Percentiles rank a stretch among this genome's conserved stretches.
Conservation (phyloP, 2,888 invertebrate genomes). For the Agrilus biguttatus region DNA sequence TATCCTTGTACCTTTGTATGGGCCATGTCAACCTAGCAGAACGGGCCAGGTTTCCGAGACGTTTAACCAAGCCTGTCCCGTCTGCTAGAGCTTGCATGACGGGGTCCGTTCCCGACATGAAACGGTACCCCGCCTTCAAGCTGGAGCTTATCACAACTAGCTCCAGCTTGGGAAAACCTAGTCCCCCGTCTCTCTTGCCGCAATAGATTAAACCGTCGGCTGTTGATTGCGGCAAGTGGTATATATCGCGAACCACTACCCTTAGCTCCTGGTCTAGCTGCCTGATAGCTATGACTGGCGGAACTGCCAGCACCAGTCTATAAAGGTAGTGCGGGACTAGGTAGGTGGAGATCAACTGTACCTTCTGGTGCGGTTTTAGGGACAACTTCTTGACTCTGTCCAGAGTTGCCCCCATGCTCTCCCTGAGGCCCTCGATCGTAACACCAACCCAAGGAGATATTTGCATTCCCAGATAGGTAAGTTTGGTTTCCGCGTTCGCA, state of each 20-base stretch:
- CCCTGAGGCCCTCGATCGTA: too few species aligned
- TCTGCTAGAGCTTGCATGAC: slow-evolving; percentile 14
- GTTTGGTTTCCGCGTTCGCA: slow-evolving; percentile 11
- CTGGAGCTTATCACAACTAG: slow-evolving; percentile 4
- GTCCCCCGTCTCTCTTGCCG: slow-evolving; percentile 18
- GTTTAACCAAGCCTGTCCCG: slow-evolving; percentile 9
- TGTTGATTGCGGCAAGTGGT: too few species aligned
- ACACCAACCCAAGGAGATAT: too few species aligned
- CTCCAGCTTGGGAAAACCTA: slow-evolving; percentile 17
- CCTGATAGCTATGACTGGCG: slow-evolving; percentile 13
- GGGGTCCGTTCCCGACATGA: slow-evolving; percentile 11
- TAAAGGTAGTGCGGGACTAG: slow-evolving; percentile 26
- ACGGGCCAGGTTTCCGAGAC: too few species aligned
- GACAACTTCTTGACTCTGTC: too few species aligned
- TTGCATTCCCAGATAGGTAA: not conserved
- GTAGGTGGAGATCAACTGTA: slow-evolving; percentile 17
- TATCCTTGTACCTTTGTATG: too few species aligned
- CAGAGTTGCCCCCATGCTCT: too few species aligned
- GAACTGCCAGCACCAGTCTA: slow-evolving; percentile 17
- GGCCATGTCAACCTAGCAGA: too few species aligned
- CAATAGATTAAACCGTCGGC: too few species aligned
- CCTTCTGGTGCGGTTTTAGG: too few species aligned
- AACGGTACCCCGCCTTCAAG: slow-evolving; percentile 5
- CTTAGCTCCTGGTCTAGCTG: not conserved
- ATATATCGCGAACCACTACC: too few species aligned